A percentile compares a stretch with the other conserved stretches of the same genome.
Conservation (phyloP, 2,113 vertebrate species). For the Centropristis striata region DNA sequence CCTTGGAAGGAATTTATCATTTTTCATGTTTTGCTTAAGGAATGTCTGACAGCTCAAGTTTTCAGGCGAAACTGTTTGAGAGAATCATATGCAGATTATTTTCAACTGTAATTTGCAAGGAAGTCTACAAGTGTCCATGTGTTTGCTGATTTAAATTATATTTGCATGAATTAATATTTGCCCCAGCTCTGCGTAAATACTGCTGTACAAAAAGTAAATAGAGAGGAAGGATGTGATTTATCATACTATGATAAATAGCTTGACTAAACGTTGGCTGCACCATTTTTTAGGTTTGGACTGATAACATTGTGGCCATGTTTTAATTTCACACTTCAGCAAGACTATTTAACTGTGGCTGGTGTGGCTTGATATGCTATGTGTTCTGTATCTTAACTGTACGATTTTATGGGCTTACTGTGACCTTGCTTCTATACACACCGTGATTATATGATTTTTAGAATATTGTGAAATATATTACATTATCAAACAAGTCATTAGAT, state of each 20-base stretch:
- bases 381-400: slow-evolving; percentile 9
- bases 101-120: slow-evolving; percentile 42
- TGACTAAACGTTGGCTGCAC: slow-evolving; percentile 29
- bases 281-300: slow-evolving; percentile 38
- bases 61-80: background rate
- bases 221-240: slow-evolving; percentile 31
- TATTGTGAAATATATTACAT: background rate
- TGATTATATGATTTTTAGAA: background rate
- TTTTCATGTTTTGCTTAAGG: slow-evolving; percentile 11
- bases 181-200: slow-evolving; percentile 35
- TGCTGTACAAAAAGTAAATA: slow-evolving; percentile 40
- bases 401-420: background rate
- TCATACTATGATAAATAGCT: slow-evolving; percentile 26
- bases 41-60: slow-evolving; percentile 4
- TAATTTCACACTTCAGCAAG: slow-evolving; percentile 75
- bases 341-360: slow-evolving; percentile 42
- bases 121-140: slow-evolving; percentile 44
- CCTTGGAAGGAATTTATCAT: background rate
- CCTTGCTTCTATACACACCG: background rate
- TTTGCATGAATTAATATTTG: slow-evolving; percentile 61
- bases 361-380: slow-evolving; percentile 9
- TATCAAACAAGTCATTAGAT: background rate
- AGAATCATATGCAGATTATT: slow-evolving; percentile 32
- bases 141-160: slow-evolving; percentile 49
- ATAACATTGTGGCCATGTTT: slow-evolving; percentile 56